Base-by-base conservation (phyloP, 2,113 vertebrate species). In the Ibidorhyncha struthersii region DNA sequence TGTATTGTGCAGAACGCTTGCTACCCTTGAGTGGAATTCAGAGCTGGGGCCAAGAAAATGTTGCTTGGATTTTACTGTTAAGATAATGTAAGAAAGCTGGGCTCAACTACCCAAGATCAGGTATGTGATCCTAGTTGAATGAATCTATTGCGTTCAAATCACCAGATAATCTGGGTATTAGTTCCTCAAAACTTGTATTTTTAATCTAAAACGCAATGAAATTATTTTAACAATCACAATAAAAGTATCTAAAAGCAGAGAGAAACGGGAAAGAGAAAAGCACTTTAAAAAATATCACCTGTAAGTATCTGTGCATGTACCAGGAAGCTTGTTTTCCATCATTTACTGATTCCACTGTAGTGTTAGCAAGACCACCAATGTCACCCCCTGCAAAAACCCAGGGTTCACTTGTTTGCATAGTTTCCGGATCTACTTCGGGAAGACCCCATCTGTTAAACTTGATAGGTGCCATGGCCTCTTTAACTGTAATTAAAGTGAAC, bases 271-370 rank as follows among this genome's bases (percentile, higher is more conserved):
- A 55, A 56, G n/a, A 43, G 63, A 72, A 87, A 53, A 82, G 36
- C 3, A 34, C 13, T 47, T 71, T 12, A 14, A 8, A 81, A 49
- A 89, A 12, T 26, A 77, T 90, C 96, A 99, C 99, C 99, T 99
- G 99, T 86, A 99, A 91, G 71, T 99, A 99, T 98, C 95, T 98
- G 97, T 99, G 99, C 77, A 99, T 98, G 85, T 99, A 98, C 99
- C 99, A 99, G 21, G 99, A 99, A 41, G 99, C 99, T 81, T 99
- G 99, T 86, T 99, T 99, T 85, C 99, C 99, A 79, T 99, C 99
- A 29, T 99, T 99, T 50, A 99, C 99, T 0, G 99, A 99, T 86
- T 99, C 99, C 80, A 99, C 99, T 1, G 99, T 99, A 27, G 99
- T 99, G 93, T 99, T 99, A 38, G 99, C 99, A 91, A 99, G 69